phyloP scores from a whole-genome alignment of 2,888 invertebrate genomes.

The Cerceris ruficornis region DNA sequence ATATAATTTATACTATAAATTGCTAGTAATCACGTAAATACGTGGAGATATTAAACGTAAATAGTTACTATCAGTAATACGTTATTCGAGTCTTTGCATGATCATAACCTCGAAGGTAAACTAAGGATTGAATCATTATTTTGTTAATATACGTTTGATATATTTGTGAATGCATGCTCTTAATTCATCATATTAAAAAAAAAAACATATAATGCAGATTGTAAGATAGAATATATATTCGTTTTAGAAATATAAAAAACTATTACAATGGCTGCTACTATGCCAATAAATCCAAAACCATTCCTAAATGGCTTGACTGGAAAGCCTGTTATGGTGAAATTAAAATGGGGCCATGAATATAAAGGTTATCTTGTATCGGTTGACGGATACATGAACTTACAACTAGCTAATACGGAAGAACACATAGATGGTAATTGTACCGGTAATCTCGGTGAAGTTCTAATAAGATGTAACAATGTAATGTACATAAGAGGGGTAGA shows the following conservation, averaged over 20 bases:
- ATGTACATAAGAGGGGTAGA: slow-evolving; percentile 97
- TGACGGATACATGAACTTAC: slow-evolving; percentile 99
- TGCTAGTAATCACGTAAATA: too few species aligned
- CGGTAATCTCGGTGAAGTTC: slow-evolving; percentile 97
- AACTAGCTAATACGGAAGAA: slow-evolving; percentile 98
- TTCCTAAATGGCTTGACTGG: slow-evolving; percentile 99
- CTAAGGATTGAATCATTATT: too few species aligned
- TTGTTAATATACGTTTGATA: too few species aligned
- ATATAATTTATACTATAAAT: neutral
- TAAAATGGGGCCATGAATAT: slow-evolving; percentile 99
- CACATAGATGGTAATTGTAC: slow-evolving; percentile 95
- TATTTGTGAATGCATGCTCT: too few species aligned
- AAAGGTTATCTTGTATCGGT: slow-evolving; percentile 99
- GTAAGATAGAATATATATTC: neutral
- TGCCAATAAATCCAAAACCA: slow-evolving; percentile 99
- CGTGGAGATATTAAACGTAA: too few species aligned
- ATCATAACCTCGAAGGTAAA: too few species aligned
- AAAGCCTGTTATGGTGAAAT: slow-evolving; percentile 97
- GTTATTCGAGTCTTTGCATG: too few species aligned
- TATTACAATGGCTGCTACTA: slow-evolving; percentile 88
- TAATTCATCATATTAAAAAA: too few species aligned
- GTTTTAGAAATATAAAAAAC: slow-evolving; percentile 28
- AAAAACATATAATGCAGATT: too few species aligned
- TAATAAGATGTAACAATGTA: slow-evolving; percentile 98
- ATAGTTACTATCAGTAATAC: too few species aligned